phyloP scores from a whole-genome alignment of 2,113 vertebrate genomes.

The Fukomys damarensis region DNA sequence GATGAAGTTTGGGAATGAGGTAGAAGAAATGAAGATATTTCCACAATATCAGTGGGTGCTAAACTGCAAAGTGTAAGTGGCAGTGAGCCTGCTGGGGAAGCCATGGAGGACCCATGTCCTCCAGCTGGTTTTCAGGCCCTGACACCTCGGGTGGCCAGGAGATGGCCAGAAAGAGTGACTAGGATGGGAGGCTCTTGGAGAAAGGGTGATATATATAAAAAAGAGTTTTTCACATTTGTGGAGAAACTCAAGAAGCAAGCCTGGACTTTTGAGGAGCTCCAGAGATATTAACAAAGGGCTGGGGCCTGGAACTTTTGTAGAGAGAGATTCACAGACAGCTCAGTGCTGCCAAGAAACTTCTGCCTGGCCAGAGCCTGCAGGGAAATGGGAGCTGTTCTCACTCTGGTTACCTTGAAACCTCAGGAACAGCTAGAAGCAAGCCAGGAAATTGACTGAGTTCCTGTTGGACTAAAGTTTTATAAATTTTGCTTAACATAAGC shows the following conservation, averaged over 20 bases:
- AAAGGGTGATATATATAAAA: not conserved
- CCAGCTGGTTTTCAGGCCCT: not conserved
- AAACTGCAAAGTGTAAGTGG: not conserved
- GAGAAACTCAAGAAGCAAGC: not conserved
- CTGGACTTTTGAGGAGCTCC: not conserved
- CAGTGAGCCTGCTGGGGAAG: not conserved
- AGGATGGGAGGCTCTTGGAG: not conserved
- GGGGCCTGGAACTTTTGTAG: not conserved
- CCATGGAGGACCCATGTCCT: rapidly evolving
- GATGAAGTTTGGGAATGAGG: not conserved
- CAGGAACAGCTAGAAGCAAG: slow-evolving; percentile 68
- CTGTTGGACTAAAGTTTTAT: slow-evolving; percentile 78
- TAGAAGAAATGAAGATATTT: not conserved
- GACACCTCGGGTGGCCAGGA: not conserved
- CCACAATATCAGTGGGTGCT: not conserved
- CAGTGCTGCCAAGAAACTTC: slow-evolving; percentile 15
- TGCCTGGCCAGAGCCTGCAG: slow-evolving; percentile 53
- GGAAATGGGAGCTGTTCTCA: slow-evolving; percentile 80
- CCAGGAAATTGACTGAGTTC: slow-evolving; percentile 85
- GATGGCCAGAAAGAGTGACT: not conserved
- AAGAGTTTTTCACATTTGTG: not conserved
- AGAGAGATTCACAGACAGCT: not conserved
- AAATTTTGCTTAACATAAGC: slow-evolving; percentile 79
- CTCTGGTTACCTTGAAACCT: slow-evolving; percentile 74
- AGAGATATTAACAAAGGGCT: not conserved